Evolutionary conservation across 2,113 vertebrate genomes (phyloP).

Genomic region (Lipophrys pholis): DNA sequence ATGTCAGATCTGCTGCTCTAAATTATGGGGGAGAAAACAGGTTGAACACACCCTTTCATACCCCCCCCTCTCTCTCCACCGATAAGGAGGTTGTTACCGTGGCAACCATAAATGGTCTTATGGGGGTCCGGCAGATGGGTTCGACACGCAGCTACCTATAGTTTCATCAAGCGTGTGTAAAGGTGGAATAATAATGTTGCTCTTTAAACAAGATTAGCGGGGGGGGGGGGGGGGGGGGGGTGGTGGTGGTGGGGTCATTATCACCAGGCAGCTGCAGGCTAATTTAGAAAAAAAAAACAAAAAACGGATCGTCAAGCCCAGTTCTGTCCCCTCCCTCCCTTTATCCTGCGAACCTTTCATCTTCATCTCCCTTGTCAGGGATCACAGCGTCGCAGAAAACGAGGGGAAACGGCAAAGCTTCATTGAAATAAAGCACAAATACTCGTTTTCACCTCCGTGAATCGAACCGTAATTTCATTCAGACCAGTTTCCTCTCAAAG

Average conservation of each 20-base stretch:
- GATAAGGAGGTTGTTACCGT: conserved; percentile 58
- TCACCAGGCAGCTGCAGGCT: conserved; percentile 52
- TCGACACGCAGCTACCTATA: too few species aligned
- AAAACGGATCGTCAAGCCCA: too few species aligned
- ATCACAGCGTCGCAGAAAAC: too few species aligned
- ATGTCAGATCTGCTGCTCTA: background rate
- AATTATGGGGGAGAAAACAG: background rate
- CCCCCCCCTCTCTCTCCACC: background rate
- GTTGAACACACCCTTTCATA: conserved; percentile 48
- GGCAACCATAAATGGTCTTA: conserved; percentile 57
- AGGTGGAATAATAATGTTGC: background rate
- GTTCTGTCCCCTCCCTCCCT: background rate
- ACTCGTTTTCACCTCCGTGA: too few species aligned
- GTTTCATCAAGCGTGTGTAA: conserved; percentile 22
- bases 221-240: background rate
- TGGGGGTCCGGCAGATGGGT: conserved; percentile 50
- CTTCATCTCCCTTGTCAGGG: too few species aligned
- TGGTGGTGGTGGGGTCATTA: conserved; percentile 27
- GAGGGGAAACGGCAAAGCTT: too few species aligned
- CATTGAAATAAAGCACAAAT: too few species aligned
- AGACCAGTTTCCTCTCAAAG: too few species aligned
- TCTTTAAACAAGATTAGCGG: conserved; percentile 40
- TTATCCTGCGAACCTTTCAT: background rate
- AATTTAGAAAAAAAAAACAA: conserved; percentile 40
- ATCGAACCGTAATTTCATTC: too few species aligned